Evolutionary conservation across 2,888 invertebrate species (phyloP).

Genomic region (Phortica magna): DNA sequence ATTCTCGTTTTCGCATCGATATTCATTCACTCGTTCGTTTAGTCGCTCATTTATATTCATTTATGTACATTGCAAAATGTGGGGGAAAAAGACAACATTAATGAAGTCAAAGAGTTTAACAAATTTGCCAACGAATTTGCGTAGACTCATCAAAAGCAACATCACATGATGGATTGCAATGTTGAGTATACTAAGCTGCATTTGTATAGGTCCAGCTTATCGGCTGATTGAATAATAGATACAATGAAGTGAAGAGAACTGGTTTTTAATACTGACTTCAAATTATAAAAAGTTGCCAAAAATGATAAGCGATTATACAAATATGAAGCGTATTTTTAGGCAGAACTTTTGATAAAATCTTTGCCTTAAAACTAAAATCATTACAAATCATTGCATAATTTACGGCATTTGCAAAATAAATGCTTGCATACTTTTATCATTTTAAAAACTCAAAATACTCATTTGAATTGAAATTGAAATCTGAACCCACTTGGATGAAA

Average conservation of each 20-base stretch:
- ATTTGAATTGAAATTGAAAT: too few relatives aligned
- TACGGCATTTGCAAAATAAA: too few relatives aligned
- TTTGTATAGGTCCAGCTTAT: not conserved
- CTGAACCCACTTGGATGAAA: too few relatives aligned
- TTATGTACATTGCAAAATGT: not conserved
- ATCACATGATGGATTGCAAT: not conserved
- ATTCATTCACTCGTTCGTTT: not conserved
- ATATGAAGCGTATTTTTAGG: too few relatives aligned
- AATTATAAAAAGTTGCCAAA: not conserved
- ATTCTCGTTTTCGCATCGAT: not conserved
- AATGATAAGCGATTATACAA: too few relatives aligned
- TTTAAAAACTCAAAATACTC: too few relatives aligned
- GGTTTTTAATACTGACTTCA: not conserved
- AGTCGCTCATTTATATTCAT: slow-evolving; percentile 7
- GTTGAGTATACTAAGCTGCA: not conserved
- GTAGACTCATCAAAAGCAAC: not conserved
- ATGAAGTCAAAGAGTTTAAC: slow-evolving; percentile 1
- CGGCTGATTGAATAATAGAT: not conserved
- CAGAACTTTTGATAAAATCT: too few relatives aligned
- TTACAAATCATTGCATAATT: too few relatives aligned
- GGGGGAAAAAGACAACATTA: not conserved
- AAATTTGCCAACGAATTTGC: slow-evolving; percentile 24
- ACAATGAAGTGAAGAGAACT: not conserved
- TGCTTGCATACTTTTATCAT: too few relatives aligned
- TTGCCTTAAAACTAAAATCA: too few relatives aligned